Conservation (phyloP, 2,113 vertebrate species). For the Ciconia stormi region DNA sequence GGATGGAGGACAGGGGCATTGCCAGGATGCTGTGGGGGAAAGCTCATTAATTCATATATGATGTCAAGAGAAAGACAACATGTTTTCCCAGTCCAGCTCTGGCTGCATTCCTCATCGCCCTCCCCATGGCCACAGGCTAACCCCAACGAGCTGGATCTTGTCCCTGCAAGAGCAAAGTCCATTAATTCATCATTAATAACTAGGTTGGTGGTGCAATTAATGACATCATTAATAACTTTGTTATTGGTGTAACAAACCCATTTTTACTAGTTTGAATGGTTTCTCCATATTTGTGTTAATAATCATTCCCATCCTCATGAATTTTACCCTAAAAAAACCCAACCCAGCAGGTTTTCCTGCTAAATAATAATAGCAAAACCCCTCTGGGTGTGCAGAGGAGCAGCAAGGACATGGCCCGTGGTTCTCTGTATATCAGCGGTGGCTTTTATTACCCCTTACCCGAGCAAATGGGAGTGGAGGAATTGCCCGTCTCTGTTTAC, state of each 20-base stretch:
- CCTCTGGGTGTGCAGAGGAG: background rate
- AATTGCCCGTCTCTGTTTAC: background rate
- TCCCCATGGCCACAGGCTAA: background rate
- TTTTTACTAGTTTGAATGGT: background rate
- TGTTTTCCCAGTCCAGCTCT: background rate
- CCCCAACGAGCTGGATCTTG: rapidly evolving
- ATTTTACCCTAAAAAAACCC: background rate
- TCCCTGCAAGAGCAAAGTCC: background rate
- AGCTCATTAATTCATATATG: background rate
- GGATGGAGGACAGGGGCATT: background rate
- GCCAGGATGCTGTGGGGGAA: background rate
- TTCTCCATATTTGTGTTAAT: background rate
- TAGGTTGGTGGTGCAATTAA: background rate
- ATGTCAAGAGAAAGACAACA: background rate
- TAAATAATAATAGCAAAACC: background rate
- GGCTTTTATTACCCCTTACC: background rate
- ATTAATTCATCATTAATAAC: background rate
- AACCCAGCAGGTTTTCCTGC: background rate
- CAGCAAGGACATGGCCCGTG: background rate
- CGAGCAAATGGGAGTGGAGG: background rate
- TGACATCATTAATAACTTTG: background rate
- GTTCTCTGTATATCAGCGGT: background rate
- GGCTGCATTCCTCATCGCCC: background rate
- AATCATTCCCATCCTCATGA: background rate
- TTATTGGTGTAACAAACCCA: background rate